phyloP scores from a whole-genome alignment of 2,888 invertebrate genomes.

The Trissoscelio sp. region DNA sequence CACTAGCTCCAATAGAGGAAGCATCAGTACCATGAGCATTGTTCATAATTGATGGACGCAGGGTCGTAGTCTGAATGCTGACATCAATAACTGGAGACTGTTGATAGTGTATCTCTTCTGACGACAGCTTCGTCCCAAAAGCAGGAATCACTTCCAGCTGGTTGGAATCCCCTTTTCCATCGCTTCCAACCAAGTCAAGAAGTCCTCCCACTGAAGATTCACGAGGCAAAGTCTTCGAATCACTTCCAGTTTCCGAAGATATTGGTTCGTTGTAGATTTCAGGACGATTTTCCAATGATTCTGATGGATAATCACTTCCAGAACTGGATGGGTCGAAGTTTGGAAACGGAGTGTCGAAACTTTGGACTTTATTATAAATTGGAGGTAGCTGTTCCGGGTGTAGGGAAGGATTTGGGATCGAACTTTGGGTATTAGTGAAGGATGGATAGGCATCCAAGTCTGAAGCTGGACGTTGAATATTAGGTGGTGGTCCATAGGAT shows the following conservation, averaged over 20 bases:
- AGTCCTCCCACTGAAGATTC: slow-evolving; percentile 29
- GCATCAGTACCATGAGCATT: slow-evolving; percentile 42
- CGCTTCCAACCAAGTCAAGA: not conserved
- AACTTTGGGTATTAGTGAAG: slow-evolving; percentile 60
- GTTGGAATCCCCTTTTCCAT: slow-evolving; percentile 67
- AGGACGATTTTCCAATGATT: slow-evolving; percentile 68
- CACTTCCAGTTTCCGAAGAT: slow-evolving; percentile 56
- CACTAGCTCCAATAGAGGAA: slow-evolving; percentile 45
- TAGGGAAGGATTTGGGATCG: slow-evolving; percentile 85
- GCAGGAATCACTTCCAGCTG: slow-evolving; percentile 87
- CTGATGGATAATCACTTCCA: slow-evolving; percentile 52
- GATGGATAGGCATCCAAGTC: slow-evolving; percentile 49
- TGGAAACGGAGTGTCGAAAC: slow-evolving; percentile 73
- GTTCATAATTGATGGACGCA: slow-evolving; percentile 13
- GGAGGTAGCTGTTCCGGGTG: slow-evolving; percentile 87
- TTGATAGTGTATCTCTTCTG: slow-evolving; percentile 88
- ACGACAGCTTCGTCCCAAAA: slow-evolving; percentile 88
- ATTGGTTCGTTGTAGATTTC: slow-evolving; percentile 49
- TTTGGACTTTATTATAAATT: slow-evolving; percentile 85
- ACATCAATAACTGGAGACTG: slow-evolving; percentile 89
- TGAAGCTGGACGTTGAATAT: slow-evolving; percentile 35
- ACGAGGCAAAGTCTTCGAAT: slow-evolving; percentile 45
- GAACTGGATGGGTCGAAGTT: slow-evolving; percentile 50
- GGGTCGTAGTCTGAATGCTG: slow-evolving; percentile 76
- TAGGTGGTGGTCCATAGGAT: slow-evolving; percentile 66